Evolutionary conservation across 53 echinoderm and acorn worm genomes (phyloP).

Genomic region (Holothuria scabra): DNA sequence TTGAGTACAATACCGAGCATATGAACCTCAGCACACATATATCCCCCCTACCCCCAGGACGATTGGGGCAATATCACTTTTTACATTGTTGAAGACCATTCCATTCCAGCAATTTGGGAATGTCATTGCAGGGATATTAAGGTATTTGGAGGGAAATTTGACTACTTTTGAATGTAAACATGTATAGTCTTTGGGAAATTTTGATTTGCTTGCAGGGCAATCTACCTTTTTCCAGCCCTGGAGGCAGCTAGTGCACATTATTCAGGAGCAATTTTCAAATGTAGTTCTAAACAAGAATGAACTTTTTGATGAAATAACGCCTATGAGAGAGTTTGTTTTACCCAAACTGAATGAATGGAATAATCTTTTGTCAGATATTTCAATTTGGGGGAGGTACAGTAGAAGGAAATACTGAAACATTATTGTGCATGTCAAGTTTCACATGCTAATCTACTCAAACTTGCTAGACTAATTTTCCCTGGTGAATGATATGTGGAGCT

Average conservation of each 20-base stretch:
- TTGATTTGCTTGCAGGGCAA: slow-evolving; percentile 3
- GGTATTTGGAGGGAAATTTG: too few species aligned
- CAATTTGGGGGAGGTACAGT: background rate
- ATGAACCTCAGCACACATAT: too few species aligned
- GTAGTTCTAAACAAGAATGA: background rate
- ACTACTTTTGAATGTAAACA: background rate
- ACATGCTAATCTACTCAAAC: background rate
- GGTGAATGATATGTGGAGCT: slow-evolving; percentile 9
- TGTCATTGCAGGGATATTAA: too few species aligned
- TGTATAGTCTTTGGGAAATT: background rate
- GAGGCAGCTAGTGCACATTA: background rate
- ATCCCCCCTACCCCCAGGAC: background rate
- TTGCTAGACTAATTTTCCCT: background rate
- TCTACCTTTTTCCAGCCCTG: background rate
- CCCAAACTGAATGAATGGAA: background rate
- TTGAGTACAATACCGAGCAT: too few species aligned
- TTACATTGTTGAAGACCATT: too few species aligned
- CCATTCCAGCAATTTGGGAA: too few species aligned
- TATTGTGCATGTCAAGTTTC: background rate
- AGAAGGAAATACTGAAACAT: background rate
- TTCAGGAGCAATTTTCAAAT: background rate
- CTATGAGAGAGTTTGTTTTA: too few species aligned
- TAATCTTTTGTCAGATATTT: background rate
- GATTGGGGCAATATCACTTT: too few species aligned
- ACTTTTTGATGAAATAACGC: background rate